Evolutionary conservation across 2,113 vertebrate species (phyloP).

Genomic region (Eubucco bourcierii): DNA sequence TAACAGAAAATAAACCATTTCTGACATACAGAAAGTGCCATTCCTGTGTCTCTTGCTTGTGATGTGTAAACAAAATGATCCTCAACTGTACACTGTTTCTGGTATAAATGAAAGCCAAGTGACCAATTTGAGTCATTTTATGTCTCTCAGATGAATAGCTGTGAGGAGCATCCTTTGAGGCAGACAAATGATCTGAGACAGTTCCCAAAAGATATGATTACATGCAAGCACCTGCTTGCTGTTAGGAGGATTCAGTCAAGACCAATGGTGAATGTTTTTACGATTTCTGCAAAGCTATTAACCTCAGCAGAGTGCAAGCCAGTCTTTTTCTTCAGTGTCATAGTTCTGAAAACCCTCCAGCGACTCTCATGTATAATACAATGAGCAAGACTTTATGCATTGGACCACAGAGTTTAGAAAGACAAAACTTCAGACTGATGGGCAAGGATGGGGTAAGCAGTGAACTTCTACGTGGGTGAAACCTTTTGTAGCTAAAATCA

Average conservation of each 20-base stretch:
- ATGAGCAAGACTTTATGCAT: neutral
- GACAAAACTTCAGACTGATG: neutral
- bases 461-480: neutral
- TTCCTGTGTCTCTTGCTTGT: neutral
- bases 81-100: neutral
- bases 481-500: neutral
- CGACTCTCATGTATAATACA: neutral
- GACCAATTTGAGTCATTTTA: slow-evolving; percentile 37
- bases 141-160: slow-evolving; percentile 12
- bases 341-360: neutral
- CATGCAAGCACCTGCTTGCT: slow-evolving; percentile 10
- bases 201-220: slow-evolving; percentile 15
- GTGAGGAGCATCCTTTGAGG: slow-evolving; percentile 17
- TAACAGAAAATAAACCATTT: slow-evolving; percentile 9
- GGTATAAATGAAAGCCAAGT: slow-evolving; percentile 21
- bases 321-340: neutral
- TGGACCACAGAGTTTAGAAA: neutral
- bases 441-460: neutral
- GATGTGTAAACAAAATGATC: slow-evolving; percentile 19
- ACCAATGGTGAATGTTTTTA: slow-evolving; percentile 18
- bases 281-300: slow-evolving; percentile 28
- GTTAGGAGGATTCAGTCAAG: slow-evolving; percentile 44
- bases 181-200: neutral
- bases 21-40: neutral
- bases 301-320: neutral